A percentile compares a stretch with the other conserved stretches of the same genome.
phyloP scores from a whole-genome alignment of 2,113 vertebrate species.

The Prunella himalayana region DNA sequence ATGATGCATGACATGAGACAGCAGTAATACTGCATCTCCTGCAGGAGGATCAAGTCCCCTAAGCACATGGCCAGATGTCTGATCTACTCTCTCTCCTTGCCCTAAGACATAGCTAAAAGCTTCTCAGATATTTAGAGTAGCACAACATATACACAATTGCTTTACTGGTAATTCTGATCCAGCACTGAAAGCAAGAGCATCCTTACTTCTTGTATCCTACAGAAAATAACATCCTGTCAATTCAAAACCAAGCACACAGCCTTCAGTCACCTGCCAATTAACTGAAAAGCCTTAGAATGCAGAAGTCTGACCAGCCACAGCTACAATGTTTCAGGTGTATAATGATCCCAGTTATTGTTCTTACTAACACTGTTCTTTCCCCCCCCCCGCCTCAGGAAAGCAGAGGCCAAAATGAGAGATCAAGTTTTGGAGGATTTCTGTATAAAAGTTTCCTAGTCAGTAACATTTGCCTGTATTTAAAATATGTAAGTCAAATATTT shows the following conservation, averaged over 20 bases:
- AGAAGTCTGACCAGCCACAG: neutral
- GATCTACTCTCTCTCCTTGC: neutral
- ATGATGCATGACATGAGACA: constrained; percentile 26
- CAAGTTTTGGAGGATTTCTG: neutral
- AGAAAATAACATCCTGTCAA: neutral
- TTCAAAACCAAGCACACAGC: neutral
- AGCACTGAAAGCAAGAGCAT: neutral
- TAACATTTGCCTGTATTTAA: neutral
- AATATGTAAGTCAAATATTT: neutral
- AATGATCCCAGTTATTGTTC: neutral
- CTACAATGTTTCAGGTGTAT: neutral
- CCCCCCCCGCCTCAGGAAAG: neutral
- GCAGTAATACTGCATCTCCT: constrained; percentile 27
- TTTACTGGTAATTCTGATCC: neutral
- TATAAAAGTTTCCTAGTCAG: neutral
- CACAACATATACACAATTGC: neutral
- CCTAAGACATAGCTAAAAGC: neutral
- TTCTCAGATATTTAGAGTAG: neutral
- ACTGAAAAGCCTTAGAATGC: neutral
- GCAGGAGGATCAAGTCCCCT: neutral
- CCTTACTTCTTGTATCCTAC: neutral
- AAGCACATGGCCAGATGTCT: neutral
- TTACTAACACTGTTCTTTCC: neutral
- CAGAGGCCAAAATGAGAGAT: neutral
- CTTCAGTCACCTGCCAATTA: neutral